Conservation (phyloP, 1,140 invertebrate species). For the Tetramorium parvispinum region DNA sequence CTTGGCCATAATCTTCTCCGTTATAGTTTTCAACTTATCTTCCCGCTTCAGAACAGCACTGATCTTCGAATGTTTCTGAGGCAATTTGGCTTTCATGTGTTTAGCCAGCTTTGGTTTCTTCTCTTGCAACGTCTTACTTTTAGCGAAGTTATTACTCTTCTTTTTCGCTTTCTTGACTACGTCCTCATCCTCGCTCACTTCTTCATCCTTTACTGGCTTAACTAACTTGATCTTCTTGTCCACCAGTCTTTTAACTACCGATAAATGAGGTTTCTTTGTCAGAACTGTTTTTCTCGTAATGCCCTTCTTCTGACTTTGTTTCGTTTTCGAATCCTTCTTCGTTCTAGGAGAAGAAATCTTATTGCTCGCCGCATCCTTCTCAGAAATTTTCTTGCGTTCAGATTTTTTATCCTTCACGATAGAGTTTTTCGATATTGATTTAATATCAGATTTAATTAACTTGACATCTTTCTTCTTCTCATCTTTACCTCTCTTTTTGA, state of each 20-base stretch:
- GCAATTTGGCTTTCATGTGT: constrained; percentile 81
- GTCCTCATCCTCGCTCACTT: constrained; percentile 72
- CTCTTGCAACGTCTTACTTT: constrained; percentile 73
- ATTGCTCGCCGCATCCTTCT: constrained; percentile 73
- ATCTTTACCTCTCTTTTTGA: constrained; percentile 80
- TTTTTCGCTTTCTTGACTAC: constrained; percentile 72
- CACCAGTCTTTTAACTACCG: constrained; percentile 81
- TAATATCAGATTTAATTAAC: constrained; percentile 74
- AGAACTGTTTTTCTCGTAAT: constrained; percentile 83
- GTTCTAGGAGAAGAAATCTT: constrained; percentile 75
- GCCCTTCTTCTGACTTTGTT: constrained; percentile 77
- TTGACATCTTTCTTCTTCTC: constrained; percentile 81
- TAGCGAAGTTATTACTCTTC: constrained; percentile 68
- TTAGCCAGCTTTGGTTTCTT: constrained; percentile 81
- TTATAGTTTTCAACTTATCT: constrained; percentile 79
- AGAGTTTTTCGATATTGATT: constrained; percentile 75
- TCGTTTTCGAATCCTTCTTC: constrained; percentile 80
- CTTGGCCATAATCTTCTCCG: constrained; percentile 80
- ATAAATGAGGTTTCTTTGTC: constrained; percentile 80
- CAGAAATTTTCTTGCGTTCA: constrained; percentile 78
- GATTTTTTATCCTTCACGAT: constrained; percentile 80
- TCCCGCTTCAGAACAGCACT: constrained; percentile 77
- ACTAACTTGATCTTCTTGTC: constrained; percentile 84
- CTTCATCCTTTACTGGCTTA: constrained; percentile 76
- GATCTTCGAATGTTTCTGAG: constrained; percentile 79